Percentiles rank a stretch among this genome's conserved stretches.
Conservation (phyloP, 35 echinoderm and acorn worm species). For the Lytechinus pictus region DNA sequence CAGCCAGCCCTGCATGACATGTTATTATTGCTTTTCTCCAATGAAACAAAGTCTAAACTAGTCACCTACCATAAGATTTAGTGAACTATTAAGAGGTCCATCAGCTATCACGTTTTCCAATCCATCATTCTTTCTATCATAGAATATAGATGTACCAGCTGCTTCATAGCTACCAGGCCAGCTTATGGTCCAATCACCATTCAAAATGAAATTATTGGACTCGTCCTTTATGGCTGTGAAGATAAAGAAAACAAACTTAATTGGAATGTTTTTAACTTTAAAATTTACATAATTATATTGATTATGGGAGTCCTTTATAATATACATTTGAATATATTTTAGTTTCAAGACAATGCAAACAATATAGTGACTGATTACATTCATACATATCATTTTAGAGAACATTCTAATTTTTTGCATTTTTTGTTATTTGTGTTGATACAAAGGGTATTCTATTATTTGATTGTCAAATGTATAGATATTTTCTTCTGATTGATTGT, state of each 20-base stretch:
- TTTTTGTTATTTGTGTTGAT: too few relatives aligned
- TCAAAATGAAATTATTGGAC: constrained; percentile 61
- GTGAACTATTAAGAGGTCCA: constrained; percentile 52
- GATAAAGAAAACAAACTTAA: neutral
- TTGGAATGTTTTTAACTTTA: neutral
- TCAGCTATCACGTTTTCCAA: constrained; percentile 41
- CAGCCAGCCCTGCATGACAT: neutral
- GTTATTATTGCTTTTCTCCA: neutral
- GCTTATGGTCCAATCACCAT: constrained; percentile 70
- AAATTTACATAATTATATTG: too few relatives aligned
- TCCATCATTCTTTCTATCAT: constrained; percentile 60
- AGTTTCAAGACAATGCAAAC: too few relatives aligned
- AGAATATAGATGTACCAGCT: constrained; percentile 59
- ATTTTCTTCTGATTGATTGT: too few relatives aligned
- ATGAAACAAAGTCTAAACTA: neutral
- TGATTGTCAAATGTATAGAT: too few relatives aligned
- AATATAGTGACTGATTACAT: too few relatives aligned
- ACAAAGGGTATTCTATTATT: too few relatives aligned
- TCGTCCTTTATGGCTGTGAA: constrained; percentile 65
- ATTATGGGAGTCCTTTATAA: too few relatives aligned
- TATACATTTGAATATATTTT: too few relatives aligned
- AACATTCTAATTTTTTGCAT: too few relatives aligned
- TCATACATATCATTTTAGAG: too few relatives aligned
- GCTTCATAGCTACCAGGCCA: constrained; percentile 71
- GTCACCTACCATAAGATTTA: constrained; percentile 63